These are phyloP conservation scores for Sacculina carcini DNA, from an alignment of 2,888 invertebrate species.

Conservation along the genomic window DNA sequence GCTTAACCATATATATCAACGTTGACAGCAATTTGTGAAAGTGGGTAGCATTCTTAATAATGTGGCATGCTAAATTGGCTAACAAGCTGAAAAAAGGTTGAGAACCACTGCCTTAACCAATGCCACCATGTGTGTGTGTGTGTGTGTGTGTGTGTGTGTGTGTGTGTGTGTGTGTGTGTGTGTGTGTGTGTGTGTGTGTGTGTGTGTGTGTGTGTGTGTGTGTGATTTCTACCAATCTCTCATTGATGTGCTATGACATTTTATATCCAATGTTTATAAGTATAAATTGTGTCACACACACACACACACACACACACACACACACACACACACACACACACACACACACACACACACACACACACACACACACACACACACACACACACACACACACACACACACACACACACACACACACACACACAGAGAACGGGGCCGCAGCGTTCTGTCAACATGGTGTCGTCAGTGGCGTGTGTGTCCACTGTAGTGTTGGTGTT, in stretches of 20 bases:
- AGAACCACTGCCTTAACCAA: no score
- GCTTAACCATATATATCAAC: no score
- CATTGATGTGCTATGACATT: background rate
- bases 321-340: background rate
- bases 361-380: no score
- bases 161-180: conserved; percentile 3
- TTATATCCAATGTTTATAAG: background rate
- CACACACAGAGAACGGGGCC: conserved; percentile 69
- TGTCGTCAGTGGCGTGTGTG: conserved; percentile 78
- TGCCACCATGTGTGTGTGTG: background rate
- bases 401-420: no score
- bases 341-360: background rate
- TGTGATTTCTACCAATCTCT: background rate
- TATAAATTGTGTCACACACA: background rate
- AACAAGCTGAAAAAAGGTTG: no score
- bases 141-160: conserved; percentile 6
- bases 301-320: background rate
- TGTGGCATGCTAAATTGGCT: no score
- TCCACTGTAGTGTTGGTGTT: conserved; percentile 57
- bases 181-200: conserved; percentile 4
- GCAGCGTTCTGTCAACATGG: conserved; percentile 80
- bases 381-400: no score
- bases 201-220: background rate
- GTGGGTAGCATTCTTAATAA: no score
- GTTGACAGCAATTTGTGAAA: no score